A percentile compares a stretch with the other conserved stretches of the same genome.
These are phyloP conservation scores for Isurus oxyrinchus DNA, from an alignment of 2,113 vertebrate genomes.

Conservation along the genomic window DNA sequence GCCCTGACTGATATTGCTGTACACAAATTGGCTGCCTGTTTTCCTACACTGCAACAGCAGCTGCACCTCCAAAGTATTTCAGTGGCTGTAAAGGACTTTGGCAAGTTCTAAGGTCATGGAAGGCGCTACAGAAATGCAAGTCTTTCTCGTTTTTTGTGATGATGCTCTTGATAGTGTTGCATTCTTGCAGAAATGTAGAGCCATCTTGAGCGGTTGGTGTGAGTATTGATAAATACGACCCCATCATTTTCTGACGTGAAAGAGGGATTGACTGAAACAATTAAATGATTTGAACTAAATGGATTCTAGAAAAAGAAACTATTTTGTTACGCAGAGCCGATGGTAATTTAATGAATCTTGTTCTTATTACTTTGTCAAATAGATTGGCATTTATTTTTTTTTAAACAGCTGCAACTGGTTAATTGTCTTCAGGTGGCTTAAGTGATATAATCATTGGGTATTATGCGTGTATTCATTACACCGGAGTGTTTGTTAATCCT, in stretches of 20 bases:
- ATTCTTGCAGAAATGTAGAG: too few species aligned
- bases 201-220: not conserved
- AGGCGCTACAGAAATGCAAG: too few species aligned
- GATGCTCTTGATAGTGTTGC: too few species aligned
- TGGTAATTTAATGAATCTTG: not conserved
- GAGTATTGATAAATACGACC: not conserved
- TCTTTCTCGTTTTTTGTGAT: too few species aligned
- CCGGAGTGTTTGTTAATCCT: not conserved
- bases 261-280: not conserved
- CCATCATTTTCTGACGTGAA: not conserved
- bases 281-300: not conserved
- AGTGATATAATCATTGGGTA: conserved; percentile 15
- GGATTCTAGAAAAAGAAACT: not conserved
- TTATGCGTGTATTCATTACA: conserved; percentile 17
- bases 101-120: too few species aligned
- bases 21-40: too few species aligned
- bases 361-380: not conserved
- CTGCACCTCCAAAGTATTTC: too few species aligned
- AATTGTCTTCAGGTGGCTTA: conserved; percentile 35
- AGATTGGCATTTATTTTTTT: not conserved
- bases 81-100: too few species aligned
- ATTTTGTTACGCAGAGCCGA: not conserved
- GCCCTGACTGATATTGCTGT: too few species aligned
- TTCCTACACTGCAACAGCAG: too few species aligned
- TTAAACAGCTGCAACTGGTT: conserved; percentile 14